Evolutionary conservation across 2,888 invertebrate genomes (phyloP), one percentile per base, ranked within the genome.

Genomic region (Leptinotarsa peninsularis): DNA sequence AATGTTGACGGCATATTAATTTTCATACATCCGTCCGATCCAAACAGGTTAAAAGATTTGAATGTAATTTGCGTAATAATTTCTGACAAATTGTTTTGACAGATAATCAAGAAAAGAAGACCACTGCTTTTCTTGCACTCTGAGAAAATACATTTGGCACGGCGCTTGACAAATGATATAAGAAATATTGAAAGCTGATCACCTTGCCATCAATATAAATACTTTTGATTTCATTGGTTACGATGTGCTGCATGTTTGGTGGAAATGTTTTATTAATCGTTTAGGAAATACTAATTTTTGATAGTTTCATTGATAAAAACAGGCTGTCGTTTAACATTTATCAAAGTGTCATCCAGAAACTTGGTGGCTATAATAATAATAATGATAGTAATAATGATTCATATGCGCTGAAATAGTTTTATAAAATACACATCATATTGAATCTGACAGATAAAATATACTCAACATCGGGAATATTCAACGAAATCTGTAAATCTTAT

Each of bases 1-100:
- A 33, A 43, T 33, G 63, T 63, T 63, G 63, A 33, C 18, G 63
- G 63, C 63, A 63, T 63, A 63, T 43, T 63, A 43, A 63, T 63
- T 63, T 33, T 13, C 23, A 4, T 23, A 58, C 58, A 58, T 58
- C 58, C 58, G 58, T 58, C 58, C 14, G 23, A 58, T 58, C 23
- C 18, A 23, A 58, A 21, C 23, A 4, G 23, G 58, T 23, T 58
- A 23, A 54, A 58, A 2, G 58, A 4, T 23, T 58, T 23, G 4
- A 23, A 15, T 58, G 15, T n/a, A n/a, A 43, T 63, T 63, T 63
- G n/a, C 43, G 63, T 63, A 63, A 63, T 33, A 33, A n/a, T 63
- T 33, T n/a, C 17, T 43, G 43, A 63, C 63, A 63, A 63, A 63
- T 33, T 63, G 63, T 27, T 63, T 63, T 63, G 63, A 43, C 63